Evolutionary conservation across 2,113 vertebrate species (phyloP).

Genomic region (Nannobrachium achirus): DNA sequence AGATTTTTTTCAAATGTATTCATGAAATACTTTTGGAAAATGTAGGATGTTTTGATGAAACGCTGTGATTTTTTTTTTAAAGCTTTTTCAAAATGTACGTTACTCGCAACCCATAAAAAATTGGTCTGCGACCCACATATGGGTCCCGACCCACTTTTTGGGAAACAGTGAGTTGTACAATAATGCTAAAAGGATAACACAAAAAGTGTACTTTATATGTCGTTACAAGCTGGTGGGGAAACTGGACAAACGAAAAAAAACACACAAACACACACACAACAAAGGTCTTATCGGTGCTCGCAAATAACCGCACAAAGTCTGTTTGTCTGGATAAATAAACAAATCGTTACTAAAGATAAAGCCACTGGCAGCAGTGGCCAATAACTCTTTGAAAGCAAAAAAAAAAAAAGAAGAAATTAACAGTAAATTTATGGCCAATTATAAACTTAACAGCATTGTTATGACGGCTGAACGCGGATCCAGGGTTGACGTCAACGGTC

Average conservation of each 20-base stretch:
- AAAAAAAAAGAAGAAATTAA: background rate
- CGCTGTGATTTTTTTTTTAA: too few relatives aligned
- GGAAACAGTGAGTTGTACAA: too few relatives aligned
- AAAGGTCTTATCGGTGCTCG: background rate
- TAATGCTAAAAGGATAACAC: too few relatives aligned
- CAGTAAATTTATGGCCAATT: background rate
- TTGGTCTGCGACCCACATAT: too few relatives aligned
- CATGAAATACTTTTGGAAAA: too few relatives aligned
- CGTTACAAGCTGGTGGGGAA: too few relatives aligned
- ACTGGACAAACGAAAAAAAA: slow-evolving; percentile 9
- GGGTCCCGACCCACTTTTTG: too few relatives aligned
- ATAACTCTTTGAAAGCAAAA: background rate
- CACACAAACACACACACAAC: slow-evolving; percentile 7
- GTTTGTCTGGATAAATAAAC: slow-evolving; percentile 6
- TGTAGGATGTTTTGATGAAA: too few relatives aligned
- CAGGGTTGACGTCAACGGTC: slow-evolving; percentile 22
- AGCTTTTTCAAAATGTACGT: too few relatives aligned
- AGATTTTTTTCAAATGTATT: too few relatives aligned
- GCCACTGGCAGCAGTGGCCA: slow-evolving; percentile 1
- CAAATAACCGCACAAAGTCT: background rate
- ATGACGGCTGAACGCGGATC: slow-evolving; percentile 3
- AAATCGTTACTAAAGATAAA: background rate
- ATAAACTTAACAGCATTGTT: slow-evolving; percentile 3
- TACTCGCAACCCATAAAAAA: too few relatives aligned
- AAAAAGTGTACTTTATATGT: too few relatives aligned